phyloP scores from a whole-genome alignment of 2,797 vertebrate species.

The Remorina albescens region DNA sequence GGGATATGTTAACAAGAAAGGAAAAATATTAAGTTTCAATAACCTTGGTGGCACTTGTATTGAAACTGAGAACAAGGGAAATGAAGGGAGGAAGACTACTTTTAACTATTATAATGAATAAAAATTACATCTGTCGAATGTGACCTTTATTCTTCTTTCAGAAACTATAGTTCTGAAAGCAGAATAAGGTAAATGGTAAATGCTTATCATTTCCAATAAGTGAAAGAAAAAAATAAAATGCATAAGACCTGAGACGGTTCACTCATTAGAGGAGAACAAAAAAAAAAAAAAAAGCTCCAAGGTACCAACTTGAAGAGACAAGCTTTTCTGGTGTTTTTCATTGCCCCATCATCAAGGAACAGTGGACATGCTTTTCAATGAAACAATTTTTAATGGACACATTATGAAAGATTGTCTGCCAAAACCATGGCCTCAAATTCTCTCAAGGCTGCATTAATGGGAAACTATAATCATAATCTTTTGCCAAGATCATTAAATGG shows the following conservation, averaged over 20 bases:
- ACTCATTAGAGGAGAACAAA: background rate
- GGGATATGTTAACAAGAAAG: slow-evolving; percentile 10
- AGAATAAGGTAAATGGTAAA: slow-evolving; percentile 9
- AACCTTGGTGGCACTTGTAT: background rate
- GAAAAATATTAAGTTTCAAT: slow-evolving; percentile 9
- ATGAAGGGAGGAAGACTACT: background rate
- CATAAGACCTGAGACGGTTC: background rate
- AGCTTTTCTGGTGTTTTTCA: slow-evolving; percentile 2
- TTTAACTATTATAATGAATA: slow-evolving; percentile 8
- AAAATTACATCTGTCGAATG: slow-evolving; percentile 1
- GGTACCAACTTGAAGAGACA: slow-evolving; percentile 8
- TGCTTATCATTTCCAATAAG: background rate
- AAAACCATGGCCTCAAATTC: background rate
- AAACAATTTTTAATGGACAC: slow-evolving; percentile 30
- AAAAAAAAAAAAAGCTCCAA: background rate
- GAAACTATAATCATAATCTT: background rate
- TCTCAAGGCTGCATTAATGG: slow-evolving; percentile 1
- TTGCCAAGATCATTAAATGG: background rate
- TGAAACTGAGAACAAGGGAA: slow-evolving; percentile 9
- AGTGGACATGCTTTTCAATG: slow-evolving; percentile 12
- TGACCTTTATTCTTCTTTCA: slow-evolving; percentile 1
- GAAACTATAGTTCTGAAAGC: too few relatives aligned
- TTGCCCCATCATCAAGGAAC: slow-evolving; percentile 10
- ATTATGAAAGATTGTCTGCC: slow-evolving; percentile 17
- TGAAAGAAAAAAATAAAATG: background rate